These are phyloP conservation scores for Gopherus evgoodei DNA, from an alignment of 2,113 vertebrate species.

Conservation along the genomic window DNA sequence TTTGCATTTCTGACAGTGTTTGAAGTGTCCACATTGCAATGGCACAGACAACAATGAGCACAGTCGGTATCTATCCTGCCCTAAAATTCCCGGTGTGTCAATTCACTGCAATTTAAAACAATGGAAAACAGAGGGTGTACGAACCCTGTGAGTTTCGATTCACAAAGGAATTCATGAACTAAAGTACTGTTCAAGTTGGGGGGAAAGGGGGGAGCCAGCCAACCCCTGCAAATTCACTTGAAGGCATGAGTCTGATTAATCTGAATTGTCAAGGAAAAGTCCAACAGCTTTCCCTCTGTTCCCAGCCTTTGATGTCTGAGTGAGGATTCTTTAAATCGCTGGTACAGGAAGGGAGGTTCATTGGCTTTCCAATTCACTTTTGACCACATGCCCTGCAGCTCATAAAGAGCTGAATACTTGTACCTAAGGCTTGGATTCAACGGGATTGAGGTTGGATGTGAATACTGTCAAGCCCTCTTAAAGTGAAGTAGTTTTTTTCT, in stretches of 20 bases:
- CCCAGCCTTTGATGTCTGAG: background rate
- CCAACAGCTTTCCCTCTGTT: background rate
- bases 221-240: fast-evolving
- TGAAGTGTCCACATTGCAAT: background rate
- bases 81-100: background rate
- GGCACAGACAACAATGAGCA: background rate
- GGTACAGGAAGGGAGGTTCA: background rate
- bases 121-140: background rate
- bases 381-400: background rate
- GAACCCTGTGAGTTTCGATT: background rate
- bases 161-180: background rate
- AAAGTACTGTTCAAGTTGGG: background rate
- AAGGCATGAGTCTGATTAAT: background rate
- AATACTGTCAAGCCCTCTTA: background rate
- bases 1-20: background rate
- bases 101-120: background rate
- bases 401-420: background rate
- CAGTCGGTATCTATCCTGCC: background rate
- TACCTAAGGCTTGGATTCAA: background rate
- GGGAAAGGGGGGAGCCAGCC: background rate
- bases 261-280: constrained; percentile 1
- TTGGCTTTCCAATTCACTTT: background rate
- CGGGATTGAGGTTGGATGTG: background rate
- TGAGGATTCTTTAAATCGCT: background rate
- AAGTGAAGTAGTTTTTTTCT: background rate